Evolutionary conservation across 92 coral and sea anemone genomes (phyloP).

Genomic region (Chrysogorgia sp.): DNA sequence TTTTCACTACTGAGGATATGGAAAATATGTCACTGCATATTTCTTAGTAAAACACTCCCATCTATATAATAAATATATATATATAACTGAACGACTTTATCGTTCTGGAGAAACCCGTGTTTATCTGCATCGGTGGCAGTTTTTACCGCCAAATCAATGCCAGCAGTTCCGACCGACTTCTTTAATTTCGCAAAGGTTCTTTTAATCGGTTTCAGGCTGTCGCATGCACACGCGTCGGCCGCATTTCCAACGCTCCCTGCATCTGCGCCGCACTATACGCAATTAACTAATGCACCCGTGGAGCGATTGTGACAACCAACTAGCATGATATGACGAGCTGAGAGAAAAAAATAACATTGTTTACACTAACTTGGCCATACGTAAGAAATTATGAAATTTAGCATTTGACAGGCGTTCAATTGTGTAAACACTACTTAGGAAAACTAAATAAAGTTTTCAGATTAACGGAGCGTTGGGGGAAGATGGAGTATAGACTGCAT

Average conservation of each 20-base stretch:
- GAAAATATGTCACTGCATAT: too few relatives aligned
- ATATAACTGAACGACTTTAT: too few relatives aligned
- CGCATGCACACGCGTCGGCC: background rate
- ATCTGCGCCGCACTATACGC: conserved; percentile 34
- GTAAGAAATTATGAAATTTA: conserved; percentile 45
- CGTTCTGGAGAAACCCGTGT: too few relatives aligned
- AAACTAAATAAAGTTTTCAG: conserved; percentile 52
- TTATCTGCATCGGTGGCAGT: too few relatives aligned
- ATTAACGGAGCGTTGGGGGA: conserved; percentile 32
- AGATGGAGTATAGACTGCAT: background rate
- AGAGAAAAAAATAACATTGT: conserved; percentile 28
- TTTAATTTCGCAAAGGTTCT: background rate
- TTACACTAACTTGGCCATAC: conserved; percentile 46
- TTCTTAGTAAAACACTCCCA: too few relatives aligned
- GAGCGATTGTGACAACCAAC: conserved; percentile 28
- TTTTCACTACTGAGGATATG: too few relatives aligned
- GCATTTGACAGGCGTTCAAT: conserved; percentile 43
- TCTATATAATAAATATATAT: too few relatives aligned
- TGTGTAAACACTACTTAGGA: conserved; percentile 52
- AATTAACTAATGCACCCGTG: conserved; percentile 8
- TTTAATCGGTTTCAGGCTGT: background rate
- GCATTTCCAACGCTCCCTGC: background rate
- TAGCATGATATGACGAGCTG: conserved; percentile 1
- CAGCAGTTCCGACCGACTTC: too few relatives aligned
- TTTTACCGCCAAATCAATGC: too few relatives aligned